Conservation (phyloP, 2,797 vertebrate species). For the Glyptemys insculpta region DNA sequence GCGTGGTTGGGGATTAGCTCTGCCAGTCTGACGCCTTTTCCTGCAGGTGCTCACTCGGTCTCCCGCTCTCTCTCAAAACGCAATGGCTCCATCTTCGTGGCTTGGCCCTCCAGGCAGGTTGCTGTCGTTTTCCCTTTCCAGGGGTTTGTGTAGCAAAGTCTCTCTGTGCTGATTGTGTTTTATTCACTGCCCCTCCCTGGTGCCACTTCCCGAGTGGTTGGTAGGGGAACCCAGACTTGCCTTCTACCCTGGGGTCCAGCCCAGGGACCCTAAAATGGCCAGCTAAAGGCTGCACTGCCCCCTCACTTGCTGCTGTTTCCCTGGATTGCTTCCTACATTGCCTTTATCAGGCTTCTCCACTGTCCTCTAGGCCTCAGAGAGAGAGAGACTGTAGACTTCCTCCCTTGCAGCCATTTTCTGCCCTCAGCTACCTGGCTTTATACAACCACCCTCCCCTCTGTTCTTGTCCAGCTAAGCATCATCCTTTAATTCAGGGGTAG, state of each 20-base stretch:
- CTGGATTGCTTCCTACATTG: neutral
- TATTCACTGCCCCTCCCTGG: neutral
- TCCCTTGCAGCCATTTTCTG: neutral
- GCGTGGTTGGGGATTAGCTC: no score
- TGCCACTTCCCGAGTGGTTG: neutral
- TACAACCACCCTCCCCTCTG: neutral
- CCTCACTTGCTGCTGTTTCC: neutral
- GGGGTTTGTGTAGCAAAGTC: neutral
- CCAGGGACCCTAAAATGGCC: neutral
- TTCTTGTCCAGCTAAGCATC: neutral
- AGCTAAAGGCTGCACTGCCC: neutral
- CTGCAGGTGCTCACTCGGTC: neutral
- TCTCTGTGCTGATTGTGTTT: neutral
- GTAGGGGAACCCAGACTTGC: neutral
- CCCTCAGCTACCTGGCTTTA: neutral
- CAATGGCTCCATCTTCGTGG: neutral
- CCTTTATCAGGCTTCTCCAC: neutral
- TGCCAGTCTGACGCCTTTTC: neutral
- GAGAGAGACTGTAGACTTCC: neutral
- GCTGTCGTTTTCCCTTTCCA: neutral
- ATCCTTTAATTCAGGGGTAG: neutral
- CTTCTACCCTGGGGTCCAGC: neutral
- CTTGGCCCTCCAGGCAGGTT: neutral
- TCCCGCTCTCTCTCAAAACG: neutral
- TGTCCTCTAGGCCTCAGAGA: neutral